phyloP scores from a whole-genome alignment of 2,113 vertebrate genomes.

The Pseudorasbora parva region DNA sequence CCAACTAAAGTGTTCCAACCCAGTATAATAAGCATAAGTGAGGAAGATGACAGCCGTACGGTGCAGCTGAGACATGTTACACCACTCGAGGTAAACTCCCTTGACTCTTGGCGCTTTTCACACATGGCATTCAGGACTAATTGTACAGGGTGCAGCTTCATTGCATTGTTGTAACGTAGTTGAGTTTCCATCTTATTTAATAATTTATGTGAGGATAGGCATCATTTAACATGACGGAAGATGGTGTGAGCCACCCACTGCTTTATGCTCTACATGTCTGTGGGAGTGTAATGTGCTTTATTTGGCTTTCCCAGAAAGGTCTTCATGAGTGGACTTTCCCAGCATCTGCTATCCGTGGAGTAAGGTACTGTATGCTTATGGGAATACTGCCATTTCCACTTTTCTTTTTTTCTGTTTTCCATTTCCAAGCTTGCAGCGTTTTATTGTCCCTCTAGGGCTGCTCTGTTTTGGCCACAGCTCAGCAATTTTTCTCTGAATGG shows the following conservation, averaged over 20 bases:
- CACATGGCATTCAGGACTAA: neutral
- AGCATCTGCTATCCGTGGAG: slow-evolving; percentile 80
- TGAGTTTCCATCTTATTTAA: slow-evolving; percentile 15
- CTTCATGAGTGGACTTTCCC: slow-evolving; percentile 85
- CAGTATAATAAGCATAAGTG: slow-evolving; percentile 72
- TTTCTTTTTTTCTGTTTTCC: neutral
- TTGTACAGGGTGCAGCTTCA: neutral
- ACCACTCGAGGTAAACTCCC: slow-evolving; percentile 73
- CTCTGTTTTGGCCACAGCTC: slow-evolving; percentile 12
- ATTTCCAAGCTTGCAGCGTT: neutral
- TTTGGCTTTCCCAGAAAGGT: slow-evolving; percentile 74
- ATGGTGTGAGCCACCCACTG: neutral
- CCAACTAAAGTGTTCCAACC: slow-evolving; percentile 83
- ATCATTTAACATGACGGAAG: neutral
- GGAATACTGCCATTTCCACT: neutral
- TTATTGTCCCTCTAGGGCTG: neutral
- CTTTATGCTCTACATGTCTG: neutral
- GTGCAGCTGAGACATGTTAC: slow-evolving; percentile 80
- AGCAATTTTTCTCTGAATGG: slow-evolving; percentile 45
- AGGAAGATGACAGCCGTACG: slow-evolving; percentile 68
- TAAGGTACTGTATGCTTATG: slow-evolving; percentile 77
- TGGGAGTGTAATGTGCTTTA: neutral
- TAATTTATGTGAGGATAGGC: neutral
- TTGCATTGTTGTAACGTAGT: slow-evolving; percentile 15
- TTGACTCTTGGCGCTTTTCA: neutral